Evolutionary conservation across 2,888 invertebrate genomes (phyloP).

Genomic region (Mythimna albipuncta): DNA sequence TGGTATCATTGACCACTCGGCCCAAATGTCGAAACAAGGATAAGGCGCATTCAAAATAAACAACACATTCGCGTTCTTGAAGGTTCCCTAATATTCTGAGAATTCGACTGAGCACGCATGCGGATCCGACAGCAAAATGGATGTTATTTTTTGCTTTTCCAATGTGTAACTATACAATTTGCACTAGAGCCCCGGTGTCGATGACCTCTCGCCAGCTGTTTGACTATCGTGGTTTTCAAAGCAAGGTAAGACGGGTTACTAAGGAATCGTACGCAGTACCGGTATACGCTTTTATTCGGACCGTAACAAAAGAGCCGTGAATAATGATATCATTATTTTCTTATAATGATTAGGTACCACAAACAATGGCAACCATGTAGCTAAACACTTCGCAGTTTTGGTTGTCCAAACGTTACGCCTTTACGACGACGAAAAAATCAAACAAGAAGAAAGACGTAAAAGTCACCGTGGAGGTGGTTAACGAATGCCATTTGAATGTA

Average conservation of each 20-base stretch:
- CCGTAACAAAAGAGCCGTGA: constrained; percentile 87
- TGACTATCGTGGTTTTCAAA: constrained; percentile 82
- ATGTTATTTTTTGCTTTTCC: constrained; percentile 84
- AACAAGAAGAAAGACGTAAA: constrained; percentile 60
- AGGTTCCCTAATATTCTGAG: constrained; percentile 74
- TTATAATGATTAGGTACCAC: constrained; percentile 77
- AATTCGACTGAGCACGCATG: constrained; percentile 74
- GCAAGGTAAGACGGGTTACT: constrained; percentile 82
- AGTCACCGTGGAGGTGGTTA: constrained; percentile 61
- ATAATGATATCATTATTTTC: constrained; percentile 87
- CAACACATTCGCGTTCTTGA: constrained; percentile 77
- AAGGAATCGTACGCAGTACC: constrained; percentile 83
- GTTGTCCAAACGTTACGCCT: constrained; percentile 49
- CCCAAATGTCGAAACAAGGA: constrained; percentile 68
- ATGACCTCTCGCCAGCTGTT: constrained; percentile 89
- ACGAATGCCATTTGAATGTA: constrained; percentile 72
- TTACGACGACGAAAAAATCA: constrained; percentile 57
- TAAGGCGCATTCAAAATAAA: constrained; percentile 68
- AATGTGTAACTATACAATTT: constrained; percentile 88
- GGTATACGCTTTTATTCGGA: constrained; percentile 83
- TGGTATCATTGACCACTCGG: constrained; percentile 37
- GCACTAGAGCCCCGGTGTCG: constrained; percentile 85
- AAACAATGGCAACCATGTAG: constrained; percentile 70
- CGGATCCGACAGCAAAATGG: constrained; percentile 78
- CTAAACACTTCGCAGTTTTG: constrained; percentile 61